Evolutionary conservation across 2,888 invertebrate genomes (phyloP).

Genomic region (Melinopterus prodromus): DNA sequence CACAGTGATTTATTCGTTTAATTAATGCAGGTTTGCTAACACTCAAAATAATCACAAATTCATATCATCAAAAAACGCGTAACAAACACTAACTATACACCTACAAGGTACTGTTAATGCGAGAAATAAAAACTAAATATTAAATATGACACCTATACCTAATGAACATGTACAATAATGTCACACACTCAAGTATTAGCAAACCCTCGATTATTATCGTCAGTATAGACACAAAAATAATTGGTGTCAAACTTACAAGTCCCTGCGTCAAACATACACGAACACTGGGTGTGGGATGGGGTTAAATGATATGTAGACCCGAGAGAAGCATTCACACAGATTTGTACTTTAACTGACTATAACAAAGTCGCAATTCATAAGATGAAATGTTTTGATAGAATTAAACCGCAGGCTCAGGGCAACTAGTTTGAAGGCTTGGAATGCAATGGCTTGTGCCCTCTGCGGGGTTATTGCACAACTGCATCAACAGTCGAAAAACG

Average conservation of each 20-base stretch:
- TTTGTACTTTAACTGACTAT: conserved; percentile 84
- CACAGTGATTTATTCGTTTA: conserved; percentile 61
- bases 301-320: conserved; percentile 50
- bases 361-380: conserved; percentile 66
- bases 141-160: conserved; percentile 20
- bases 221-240: conserved; percentile 49
- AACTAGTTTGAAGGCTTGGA: conserved; percentile 49
- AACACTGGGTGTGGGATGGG: conserved; percentile 42
- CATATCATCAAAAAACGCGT: not conserved
- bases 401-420: conserved; percentile 44
- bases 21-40: conserved; percentile 36
- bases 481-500: conserved; percentile 41
- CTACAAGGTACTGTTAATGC: not conserved
- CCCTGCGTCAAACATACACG: conserved; percentile 47
- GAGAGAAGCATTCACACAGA: conserved; percentile 61
- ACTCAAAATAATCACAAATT: conserved; percentile 27
- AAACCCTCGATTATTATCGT: conserved; percentile 34
- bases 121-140: conserved; percentile 27
- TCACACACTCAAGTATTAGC: conserved; percentile 33
- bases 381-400: conserved; percentile 38
- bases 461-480: conserved; percentile 47
- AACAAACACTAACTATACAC: conserved; percentile 10
- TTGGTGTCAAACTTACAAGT: conserved; percentile 51
- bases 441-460: conserved; percentile 47
- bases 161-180: conserved; percentile 16